Conservation (phyloP, 2,888 invertebrate genomes). For the Spodoptera exigua region DNA sequence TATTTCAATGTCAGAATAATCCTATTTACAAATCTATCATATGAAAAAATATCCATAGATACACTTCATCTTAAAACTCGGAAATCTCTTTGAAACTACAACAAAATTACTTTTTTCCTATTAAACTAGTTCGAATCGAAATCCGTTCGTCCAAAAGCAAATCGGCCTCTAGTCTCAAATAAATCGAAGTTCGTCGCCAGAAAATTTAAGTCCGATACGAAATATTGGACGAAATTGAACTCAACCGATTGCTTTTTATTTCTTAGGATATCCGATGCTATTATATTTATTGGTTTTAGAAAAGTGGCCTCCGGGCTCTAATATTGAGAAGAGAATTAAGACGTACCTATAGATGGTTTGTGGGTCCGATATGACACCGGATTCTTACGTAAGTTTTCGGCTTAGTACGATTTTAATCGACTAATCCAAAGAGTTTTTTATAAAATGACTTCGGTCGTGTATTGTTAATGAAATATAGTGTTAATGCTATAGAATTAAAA, state of each 20-base stretch:
- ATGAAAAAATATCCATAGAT: too few relatives aligned
- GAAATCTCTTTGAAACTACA: too few relatives aligned
- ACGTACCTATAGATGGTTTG: constrained; percentile 49
- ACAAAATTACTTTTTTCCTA: too few relatives aligned
- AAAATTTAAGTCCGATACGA: constrained; percentile 65
- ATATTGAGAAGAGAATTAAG: constrained; percentile 75
- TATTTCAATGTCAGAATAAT: too few relatives aligned
- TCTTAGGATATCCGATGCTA: constrained; percentile 73
- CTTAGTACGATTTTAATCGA: constrained; percentile 2
- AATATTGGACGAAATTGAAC: constrained; percentile 71
- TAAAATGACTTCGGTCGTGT: background rate
- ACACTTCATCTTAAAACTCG: too few relatives aligned
- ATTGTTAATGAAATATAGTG: too few relatives aligned
- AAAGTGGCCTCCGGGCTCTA: constrained; percentile 75
- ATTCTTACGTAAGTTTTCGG: constrained; percentile 11
- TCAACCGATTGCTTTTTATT: constrained; percentile 76
- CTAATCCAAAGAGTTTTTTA: background rate
- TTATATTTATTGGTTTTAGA: constrained; percentile 84
- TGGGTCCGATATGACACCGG: constrained; percentile 26
- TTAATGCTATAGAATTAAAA: too few relatives aligned
- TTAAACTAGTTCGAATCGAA: constrained; percentile 27
- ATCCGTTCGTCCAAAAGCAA: constrained; percentile 31
- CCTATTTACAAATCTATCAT: too few relatives aligned
- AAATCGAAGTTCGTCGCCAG: constrained; percentile 53
- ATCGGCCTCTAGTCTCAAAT: constrained; percentile 43